phyloP scores from a whole-genome alignment of 1,140 invertebrate genomes.

The Agraylea sexmaculata region DNA sequence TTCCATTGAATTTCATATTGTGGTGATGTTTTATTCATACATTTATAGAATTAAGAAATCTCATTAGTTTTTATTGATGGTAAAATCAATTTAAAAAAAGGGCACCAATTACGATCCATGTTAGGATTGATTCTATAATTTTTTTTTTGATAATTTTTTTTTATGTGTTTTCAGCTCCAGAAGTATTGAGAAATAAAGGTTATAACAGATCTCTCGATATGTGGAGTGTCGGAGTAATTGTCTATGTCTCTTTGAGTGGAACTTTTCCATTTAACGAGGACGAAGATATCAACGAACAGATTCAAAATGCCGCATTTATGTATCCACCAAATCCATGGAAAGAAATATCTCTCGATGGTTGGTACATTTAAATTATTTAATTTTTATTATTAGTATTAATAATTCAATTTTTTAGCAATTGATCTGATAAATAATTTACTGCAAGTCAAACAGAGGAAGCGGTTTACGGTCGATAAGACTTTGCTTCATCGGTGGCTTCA shows the following conservation, averaged over 20 bases:
- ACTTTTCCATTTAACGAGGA: conserved; percentile 99
- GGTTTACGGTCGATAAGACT: conserved; percentile 95
- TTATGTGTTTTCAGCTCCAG: conserved; percentile 63
- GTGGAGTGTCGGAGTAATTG: conserved; percentile 99
- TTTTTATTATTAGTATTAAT: conserved; percentile 3
- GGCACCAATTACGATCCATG: too few species aligned
- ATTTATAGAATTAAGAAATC: too few species aligned
- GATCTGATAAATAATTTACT: conserved; percentile 96
- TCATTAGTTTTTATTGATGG: too few species aligned
- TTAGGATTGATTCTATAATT: neutral
- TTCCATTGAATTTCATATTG: too few species aligned
- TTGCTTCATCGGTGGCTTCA: conserved; percentile 88
- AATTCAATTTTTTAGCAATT: conserved; percentile 61
- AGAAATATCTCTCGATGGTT: conserved; percentile 93
- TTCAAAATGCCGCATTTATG: conserved; percentile 99
- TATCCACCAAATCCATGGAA: conserved; percentile 98
- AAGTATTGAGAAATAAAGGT: conserved; percentile 94
- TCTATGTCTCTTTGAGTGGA: conserved; percentile 92
- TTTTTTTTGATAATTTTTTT: neutral
- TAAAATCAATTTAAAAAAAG: too few species aligned
- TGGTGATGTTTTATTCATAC: too few species aligned
- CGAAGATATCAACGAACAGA: conserved; percentile 99
- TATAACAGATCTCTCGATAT: conserved; percentile 98
- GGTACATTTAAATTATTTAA: conserved; percentile 7
- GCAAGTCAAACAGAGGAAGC: conserved; percentile 96